Evolutionary conservation across 2,113 vertebrate genomes (phyloP).

Genomic region (Gallinago undulata): DNA sequence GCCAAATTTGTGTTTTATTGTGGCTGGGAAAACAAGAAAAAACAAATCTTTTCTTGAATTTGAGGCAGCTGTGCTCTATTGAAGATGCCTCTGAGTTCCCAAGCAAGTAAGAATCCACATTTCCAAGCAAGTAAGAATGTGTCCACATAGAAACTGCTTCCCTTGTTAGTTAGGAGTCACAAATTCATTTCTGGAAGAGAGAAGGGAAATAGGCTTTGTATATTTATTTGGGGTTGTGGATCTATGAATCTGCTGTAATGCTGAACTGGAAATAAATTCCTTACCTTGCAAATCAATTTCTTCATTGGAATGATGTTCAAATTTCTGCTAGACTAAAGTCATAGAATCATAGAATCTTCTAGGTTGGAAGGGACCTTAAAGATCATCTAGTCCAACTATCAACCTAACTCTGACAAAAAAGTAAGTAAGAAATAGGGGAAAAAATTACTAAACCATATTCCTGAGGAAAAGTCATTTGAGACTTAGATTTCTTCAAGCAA

Average conservation of each 20-base stretch:
- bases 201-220: not conserved
- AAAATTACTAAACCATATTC: no score
- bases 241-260: not conserved
- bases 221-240: not conserved
- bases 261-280: not conserved
- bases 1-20: constrained; percentile 65
- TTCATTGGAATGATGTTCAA: not conserved
- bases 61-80: not conserved
- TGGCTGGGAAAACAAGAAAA: not conserved
- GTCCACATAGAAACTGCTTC: not conserved
- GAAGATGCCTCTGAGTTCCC: constrained; percentile 1
- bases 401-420: no score
- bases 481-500: not conserved
- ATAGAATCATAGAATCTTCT: no score
- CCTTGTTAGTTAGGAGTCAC: not conserved
- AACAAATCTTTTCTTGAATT: constrained; percentile 21
- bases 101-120: not conserved
- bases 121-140: no score
- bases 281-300: not conserved
- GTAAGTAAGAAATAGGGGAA: no score
- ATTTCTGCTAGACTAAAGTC: not conserved
- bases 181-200: not conserved
- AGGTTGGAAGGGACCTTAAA: no score
- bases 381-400: no score
- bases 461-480: not conserved